Evolutionary conservation across 2,113 vertebrate species (phyloP), one percentile per base, ranked within the genome.

Genomic region (Odobenus rosmarus): DNA sequence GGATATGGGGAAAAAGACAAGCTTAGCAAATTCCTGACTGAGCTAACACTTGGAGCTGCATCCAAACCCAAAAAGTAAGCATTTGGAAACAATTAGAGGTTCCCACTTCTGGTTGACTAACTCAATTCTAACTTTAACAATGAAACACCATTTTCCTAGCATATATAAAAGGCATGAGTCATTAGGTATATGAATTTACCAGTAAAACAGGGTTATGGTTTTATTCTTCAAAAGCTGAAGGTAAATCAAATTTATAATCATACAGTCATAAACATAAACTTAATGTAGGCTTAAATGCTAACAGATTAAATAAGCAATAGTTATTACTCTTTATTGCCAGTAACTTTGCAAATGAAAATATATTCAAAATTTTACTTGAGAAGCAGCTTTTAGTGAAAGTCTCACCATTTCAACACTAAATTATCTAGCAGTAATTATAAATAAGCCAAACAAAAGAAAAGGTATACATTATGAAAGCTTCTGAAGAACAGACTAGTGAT

Each of bases 61-160:
- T 97, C 98, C 98, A 98, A 98, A 96, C 94, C 98, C 98, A 96
- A 97, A 97, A 93, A 97, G 93, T 81, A 97, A 98, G 98, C 98
- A 99, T 99, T 86, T 99, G 98, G 98, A 98, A 99, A 87, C 96
- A 97, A 99, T 99, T 95, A 98, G 92, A 98, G 97, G 91, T 96
- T 98, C 46, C 46, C 39, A 16, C 82, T 98, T 96, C 94, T 55
- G 59, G 97, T 80, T 93, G 96, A 97, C 97, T 93, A 86, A 64
- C 89, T 97, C 98, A 93, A 89, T 96, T 97, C 95, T 86, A 98
- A 95, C 74, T 95, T 97, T 96, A 97, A 98, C 96, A 97, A 84
- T 97, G 95, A 92, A 97, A 0, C 19, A 86, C 21, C 88, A 49
- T 94, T 95, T 93, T 84, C 64, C 96, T 92, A 83, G 76, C 67